phyloP scores from a whole-genome alignment of 2,113 vertebrate genomes.

The Coreoperca whiteheadi region DNA sequence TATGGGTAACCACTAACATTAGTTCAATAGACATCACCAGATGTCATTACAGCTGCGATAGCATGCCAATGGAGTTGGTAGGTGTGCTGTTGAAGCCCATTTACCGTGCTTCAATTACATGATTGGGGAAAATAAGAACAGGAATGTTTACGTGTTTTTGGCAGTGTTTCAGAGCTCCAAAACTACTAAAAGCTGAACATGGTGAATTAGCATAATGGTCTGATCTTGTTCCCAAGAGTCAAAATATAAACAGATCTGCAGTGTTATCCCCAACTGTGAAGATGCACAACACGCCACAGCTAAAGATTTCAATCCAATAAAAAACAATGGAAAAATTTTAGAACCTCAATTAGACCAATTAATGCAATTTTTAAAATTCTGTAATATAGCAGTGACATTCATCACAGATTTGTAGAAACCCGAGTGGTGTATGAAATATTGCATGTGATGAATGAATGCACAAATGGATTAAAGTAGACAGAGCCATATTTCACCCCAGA shows the following conservation, averaged over 20 bases:
- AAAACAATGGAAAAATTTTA: conserved; percentile 30
- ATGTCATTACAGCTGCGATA: background rate
- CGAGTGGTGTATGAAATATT: conserved; percentile 25
- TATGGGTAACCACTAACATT: background rate
- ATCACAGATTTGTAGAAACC: conserved; percentile 26
- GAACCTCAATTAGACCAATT: conserved; percentile 34
- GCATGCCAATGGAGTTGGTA: no score
- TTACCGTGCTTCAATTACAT: background rate
- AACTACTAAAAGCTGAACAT: background rate
- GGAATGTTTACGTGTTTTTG: background rate
- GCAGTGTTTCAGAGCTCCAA: background rate
- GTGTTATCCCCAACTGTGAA: background rate
- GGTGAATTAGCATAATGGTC: background rate
- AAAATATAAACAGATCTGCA: background rate
- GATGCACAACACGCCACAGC: background rate
- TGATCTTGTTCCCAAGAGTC: background rate
- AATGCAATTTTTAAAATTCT: conserved; percentile 40
- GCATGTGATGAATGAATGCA: conserved; percentile 47
- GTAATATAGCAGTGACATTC: conserved; percentile 27
- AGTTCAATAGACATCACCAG: background rate
- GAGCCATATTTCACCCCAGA: conserved; percentile 32
- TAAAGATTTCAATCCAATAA: background rate
- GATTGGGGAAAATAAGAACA: background rate
- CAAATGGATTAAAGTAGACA: conserved; percentile 35
- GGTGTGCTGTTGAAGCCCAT: background rate